Evolutionary conservation across 2,113 vertebrate genomes (phyloP).

Genomic region (Brienomyrus brachyistius): DNA sequence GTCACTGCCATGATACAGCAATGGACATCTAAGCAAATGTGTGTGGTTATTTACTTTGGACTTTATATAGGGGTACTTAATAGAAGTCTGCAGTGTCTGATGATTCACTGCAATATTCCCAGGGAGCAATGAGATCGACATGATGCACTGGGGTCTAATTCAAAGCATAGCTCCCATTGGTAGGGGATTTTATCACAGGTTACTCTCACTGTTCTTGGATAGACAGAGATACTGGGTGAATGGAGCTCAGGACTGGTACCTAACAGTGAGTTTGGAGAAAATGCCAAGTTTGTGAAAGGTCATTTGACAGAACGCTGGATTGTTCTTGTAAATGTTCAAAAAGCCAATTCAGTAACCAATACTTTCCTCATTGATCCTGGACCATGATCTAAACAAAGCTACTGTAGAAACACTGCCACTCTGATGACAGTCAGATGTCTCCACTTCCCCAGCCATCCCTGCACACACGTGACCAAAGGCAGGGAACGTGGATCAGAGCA

Average conservation of each 20-base stretch:
- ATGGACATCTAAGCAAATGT: background rate
- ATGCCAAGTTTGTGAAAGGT: background rate
- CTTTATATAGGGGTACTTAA: background rate
- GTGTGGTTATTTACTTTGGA: background rate
- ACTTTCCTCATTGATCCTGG: slow-evolving; percentile 11
- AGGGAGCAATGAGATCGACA: background rate
- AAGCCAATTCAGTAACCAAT: background rate
- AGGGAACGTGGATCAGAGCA: background rate
- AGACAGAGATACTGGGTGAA: background rate
- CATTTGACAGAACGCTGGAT: background rate
- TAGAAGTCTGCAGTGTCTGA: background rate
- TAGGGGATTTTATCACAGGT: background rate
- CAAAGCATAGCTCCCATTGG: background rate
- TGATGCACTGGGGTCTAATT: background rate
- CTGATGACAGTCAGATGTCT: background rate
- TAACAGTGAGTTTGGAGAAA: background rate
- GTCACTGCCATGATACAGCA: slow-evolving; percentile 15
- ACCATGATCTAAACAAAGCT: slow-evolving; percentile 2
- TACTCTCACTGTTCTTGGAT: background rate
- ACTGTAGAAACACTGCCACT: slow-evolving; percentile 13
- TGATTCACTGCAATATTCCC: background rate
- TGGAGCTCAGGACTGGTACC: background rate
- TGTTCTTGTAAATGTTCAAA: slow-evolving; percentile 7
- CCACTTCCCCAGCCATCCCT: background rate
- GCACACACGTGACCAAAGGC: background rate